Percentiles rank a stretch among this genome's conserved stretches.
phyloP scores from a whole-genome alignment of 2,113 vertebrate genomes.

The Tyrannus savana region DNA sequence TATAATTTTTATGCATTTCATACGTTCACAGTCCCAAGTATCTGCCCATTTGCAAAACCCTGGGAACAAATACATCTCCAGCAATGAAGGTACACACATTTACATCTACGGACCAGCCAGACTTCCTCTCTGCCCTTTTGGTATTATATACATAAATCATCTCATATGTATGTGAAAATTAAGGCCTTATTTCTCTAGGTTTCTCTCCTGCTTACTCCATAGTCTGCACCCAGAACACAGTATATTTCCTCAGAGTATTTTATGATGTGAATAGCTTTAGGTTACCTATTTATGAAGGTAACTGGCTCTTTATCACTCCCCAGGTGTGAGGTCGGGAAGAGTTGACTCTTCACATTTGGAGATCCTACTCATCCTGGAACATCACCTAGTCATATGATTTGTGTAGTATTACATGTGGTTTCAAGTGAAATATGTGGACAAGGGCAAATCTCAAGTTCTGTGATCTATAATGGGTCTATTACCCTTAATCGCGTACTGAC shows the following conservation, averaged over 20 bases:
- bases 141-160: neutral
- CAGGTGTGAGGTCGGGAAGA: neutral
- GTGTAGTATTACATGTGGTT: neutral
- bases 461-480: neutral
- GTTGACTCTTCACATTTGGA: neutral
- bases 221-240: neutral
- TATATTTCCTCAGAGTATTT: neutral
- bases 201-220: neutral
- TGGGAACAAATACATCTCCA: neutral
- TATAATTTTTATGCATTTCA: neutral
- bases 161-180: neutral
- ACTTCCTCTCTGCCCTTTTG: neutral
- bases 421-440: neutral
- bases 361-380: neutral
- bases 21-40: neutral
- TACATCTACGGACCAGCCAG: neutral
- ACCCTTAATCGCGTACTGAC: neutral
- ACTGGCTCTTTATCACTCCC: neutral
- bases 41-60: neutral
- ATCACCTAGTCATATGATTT: neutral
- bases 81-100: neutral
- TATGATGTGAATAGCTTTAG: neutral
- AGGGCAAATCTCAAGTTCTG: neutral
- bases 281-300: neutral
- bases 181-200: neutral